Base-by-base conservation (phyloP, 2,113 vertebrate species). In the Mus spicilegus region DNA sequence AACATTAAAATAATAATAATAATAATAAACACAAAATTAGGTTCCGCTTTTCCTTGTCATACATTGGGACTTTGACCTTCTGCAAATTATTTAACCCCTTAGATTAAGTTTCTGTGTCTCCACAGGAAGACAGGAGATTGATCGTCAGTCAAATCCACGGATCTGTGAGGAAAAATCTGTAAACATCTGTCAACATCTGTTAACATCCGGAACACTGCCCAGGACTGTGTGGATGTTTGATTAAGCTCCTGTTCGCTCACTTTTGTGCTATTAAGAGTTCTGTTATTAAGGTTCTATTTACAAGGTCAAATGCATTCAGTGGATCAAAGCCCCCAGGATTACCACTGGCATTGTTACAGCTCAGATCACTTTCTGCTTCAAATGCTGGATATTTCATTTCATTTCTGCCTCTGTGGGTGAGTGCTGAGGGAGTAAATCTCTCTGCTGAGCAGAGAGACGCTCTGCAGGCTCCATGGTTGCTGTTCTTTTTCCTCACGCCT, bases 401-500 rank as follows among this genome's bases (percentile, higher is more conserved):
- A 75, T 80, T 54, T 95, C 63, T 46, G 46, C 78, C 42, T 97
- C 78, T 96, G 65, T 98, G 97, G 95, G 75, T 76, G 69, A 97
- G 94, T 82, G 51, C 90, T 93, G 42, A 89, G 94, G 93, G 98
- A 95, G 61, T 84, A 96, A 94, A 92, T 76, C 87, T 97, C 87
- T 69, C 46, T 96, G 80, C 58, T 81, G 88, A 92, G 51, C 36
- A 92, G 97, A 94, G 97, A 95, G 72, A 82, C 63, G 46, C 54
- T 77, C 17, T 70, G 36, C 84, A 92, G 87, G 65, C 95, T 86
- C 95, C 56, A 46, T 93, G 87, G 54, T 93, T 65, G 72, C 80
- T 96, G 89, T 96, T 97, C 97, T 98, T 97, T 97, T 98, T 97
- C 97, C 98, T 97, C 97, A 90, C 75, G 87, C 26, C 84, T 97